Evolutionary conservation across 1,140 invertebrate species (phyloP).

Genomic region (Trichogramma pretiosum): DNA sequence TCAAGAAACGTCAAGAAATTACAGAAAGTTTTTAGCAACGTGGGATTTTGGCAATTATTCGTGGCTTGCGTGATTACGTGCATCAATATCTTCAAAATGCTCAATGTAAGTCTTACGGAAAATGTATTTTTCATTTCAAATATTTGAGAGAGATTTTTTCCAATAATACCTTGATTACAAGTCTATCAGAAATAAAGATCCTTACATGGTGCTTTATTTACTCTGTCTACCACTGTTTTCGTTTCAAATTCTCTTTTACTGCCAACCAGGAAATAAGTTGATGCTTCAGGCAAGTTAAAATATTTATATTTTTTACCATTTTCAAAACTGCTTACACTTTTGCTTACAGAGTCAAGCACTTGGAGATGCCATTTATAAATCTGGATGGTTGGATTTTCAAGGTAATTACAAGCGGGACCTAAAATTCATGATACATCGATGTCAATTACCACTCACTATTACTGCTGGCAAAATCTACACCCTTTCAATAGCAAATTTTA

Average conservation of each 20-base stretch:
- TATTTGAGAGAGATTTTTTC: too few species aligned
- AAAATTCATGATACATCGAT: slow-evolving; percentile 4
- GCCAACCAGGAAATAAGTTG: slow-evolving; percentile 3
- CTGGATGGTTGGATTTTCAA: slow-evolving; percentile 2
- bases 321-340: too few species aligned
- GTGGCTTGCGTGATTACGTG: neutral
- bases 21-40: neutral
- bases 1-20: neutral
- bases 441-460: slow-evolving; percentile 1
- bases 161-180: neutral
- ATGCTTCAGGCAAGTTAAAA: neutral
- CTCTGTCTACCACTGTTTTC: neutral
- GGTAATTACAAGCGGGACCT: neutral
- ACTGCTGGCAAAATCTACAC: slow-evolving; percentile 4
- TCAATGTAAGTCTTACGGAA: neutral
- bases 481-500: slow-evolving; percentile 2
- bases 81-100: neutral
- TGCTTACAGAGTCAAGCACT: slow-evolving; percentile 4
- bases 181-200: neutral
- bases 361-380: neutral
- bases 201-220: neutral
- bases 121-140: neutral
- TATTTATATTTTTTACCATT: neutral
- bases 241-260: slow-evolving; percentile 2
- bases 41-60: neutral